Evolutionary conservation across 2,888 invertebrate genomes (phyloP).

Genomic region (Xanthia icteritia): DNA sequence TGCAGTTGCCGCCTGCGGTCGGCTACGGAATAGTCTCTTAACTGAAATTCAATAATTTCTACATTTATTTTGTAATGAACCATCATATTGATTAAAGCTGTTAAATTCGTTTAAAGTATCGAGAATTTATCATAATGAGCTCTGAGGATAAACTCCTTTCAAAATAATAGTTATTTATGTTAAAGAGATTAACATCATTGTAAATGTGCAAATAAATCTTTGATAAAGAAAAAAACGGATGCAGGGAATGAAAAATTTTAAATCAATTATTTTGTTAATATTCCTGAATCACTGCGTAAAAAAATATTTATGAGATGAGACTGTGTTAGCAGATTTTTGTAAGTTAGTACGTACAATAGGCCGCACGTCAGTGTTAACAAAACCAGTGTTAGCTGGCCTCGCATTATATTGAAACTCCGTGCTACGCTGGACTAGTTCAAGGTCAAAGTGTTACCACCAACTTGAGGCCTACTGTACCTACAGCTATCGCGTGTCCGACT

Average conservation of each 20-base stretch:
- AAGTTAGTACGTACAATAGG: not conserved
- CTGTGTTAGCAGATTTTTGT: not conserved
- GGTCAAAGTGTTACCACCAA: not conserved
- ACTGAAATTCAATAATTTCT: not conserved
- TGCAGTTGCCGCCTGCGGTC: too few species aligned
- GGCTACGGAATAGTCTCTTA: too few species aligned
- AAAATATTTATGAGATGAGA: not conserved
- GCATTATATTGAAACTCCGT: not conserved
- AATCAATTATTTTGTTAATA: not conserved
- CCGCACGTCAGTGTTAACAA: not conserved
- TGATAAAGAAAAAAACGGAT: too few species aligned
- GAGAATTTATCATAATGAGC: not conserved
- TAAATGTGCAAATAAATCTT: not conserved
- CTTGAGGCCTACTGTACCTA: not conserved
- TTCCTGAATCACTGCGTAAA: not conserved
- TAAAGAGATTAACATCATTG: too few species aligned
- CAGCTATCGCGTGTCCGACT: not conserved
- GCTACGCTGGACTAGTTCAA: not conserved
- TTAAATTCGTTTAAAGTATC: not conserved
- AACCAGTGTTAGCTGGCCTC: not conserved
- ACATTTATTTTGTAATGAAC: too few species aligned
- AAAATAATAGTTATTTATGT: not conserved
- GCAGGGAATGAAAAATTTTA: accelerated
- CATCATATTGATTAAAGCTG: not conserved
- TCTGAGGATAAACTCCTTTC: not conserved